These are phyloP conservation scores for Trachelus iudaicus DNA, from an alignment of 2,888 invertebrate genomes.

Conservation along the genomic window DNA sequence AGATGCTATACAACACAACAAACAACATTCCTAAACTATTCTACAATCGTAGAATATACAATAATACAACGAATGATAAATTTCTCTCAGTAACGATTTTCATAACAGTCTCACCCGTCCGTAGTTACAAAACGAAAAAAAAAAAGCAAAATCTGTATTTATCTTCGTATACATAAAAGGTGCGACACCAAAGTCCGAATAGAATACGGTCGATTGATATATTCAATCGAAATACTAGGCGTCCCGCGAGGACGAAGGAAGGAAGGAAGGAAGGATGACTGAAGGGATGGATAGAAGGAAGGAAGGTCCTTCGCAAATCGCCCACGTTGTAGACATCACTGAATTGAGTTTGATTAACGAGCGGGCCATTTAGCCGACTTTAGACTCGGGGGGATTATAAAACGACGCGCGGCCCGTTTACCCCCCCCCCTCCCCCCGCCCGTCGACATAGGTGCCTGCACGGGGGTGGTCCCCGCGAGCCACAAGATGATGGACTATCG, in stretches of 20 bases:
- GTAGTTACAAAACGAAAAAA: not conserved
- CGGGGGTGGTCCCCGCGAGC: conserved; percentile 22
- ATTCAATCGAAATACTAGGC: not conserved
- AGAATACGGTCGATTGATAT: not conserved
- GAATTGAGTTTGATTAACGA: conserved; percentile 45
- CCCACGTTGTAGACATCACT: conserved; percentile 27
- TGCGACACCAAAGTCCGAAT: not conserved
- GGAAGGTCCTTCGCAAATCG: conserved; percentile 5
- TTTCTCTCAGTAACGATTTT: not conserved
- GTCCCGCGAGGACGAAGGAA: not conserved
- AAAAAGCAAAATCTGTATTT: not conserved
- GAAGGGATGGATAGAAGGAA: conserved; percentile 2
- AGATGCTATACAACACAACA: not conserved
- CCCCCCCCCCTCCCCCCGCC: not conserved
- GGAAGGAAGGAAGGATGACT: not conserved
- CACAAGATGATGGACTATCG: conserved; percentile 39
- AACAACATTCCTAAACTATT: not conserved
- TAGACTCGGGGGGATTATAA: conserved; percentile 40
- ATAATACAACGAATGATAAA: not conserved
- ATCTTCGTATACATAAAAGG: not conserved
- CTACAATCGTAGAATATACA: not conserved
- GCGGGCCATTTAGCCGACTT: conserved; percentile 41
- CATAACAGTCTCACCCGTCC: not conserved
- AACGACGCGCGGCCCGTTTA: conserved; percentile 27
- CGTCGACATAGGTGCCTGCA: not conserved